Base-by-base conservation (phyloP, 2,888 invertebrate genomes). In the Zaprionus lineosus region DNA sequence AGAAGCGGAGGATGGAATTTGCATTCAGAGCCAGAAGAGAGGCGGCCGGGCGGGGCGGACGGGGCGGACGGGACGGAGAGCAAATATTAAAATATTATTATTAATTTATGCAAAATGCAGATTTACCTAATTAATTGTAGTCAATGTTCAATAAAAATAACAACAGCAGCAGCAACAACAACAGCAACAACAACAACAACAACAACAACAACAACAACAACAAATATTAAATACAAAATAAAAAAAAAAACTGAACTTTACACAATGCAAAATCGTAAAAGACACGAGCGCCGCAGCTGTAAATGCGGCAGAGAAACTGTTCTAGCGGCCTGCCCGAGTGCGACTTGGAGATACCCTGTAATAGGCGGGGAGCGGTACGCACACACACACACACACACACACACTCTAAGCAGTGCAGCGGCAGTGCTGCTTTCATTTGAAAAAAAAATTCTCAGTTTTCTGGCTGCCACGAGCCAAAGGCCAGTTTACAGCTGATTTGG, bases 41-140 rank as follows among this genome's bases (percentile, higher is more conserved):
- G 19, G 67, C 67, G 58, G 52, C 58, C 53, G 16, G n/a, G 2
- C 4, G 26, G n/a, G n/a, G n/a, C n/a, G n/a, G n/a, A n/a, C n/a
- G n/a, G n/a, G n/a, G n/a, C n/a, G n/a, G n/a, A n/a, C n/a, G n/a
- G n/a, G n/a, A n/a, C 50, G 6, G 37, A 19, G 47, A 51, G 47
- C 41, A 72, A 73, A 73, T 59, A 67, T 72, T 69, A 67, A 73
- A 74, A 67, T 74, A 61, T 79, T 57, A 59, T 66, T 66, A 66
- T 76, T 81, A 83, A 83, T 83, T 74, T 83, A 81, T 83, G 83
- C 81, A 83, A 81, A 83, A 83, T 74, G 74, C 74, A 74, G 81
- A 76, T 81, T 81, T 70, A 64, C 11, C 74, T 83, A 81, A 81
- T 81, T 81, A 81, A 83, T 81, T 83, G 74, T 83, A 72, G 79